Conservation (phyloP, 2,113 vertebrate species). For the Choloepus hoffmanni region DNA sequence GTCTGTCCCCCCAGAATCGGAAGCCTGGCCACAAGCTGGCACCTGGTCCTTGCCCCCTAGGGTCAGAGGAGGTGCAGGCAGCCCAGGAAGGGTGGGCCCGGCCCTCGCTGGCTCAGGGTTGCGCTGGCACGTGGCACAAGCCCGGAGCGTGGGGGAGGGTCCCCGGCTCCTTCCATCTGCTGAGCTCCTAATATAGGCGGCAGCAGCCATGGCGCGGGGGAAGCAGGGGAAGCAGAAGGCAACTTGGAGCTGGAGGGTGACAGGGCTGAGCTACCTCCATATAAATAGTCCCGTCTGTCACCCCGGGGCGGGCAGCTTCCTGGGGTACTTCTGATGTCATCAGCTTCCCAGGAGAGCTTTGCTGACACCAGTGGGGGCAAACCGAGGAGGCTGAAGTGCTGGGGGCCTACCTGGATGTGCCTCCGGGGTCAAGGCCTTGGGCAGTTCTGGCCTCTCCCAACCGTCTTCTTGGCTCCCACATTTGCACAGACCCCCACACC, state of each 20-base stretch:
- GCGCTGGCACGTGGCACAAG: background rate
- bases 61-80: background rate
- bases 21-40: background rate
- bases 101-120: background rate
- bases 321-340: conserved; percentile 63
- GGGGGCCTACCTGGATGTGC: background rate
- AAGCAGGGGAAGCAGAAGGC: conserved; percentile 71
- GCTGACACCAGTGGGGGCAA: background rate
- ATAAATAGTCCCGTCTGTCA: conserved; percentile 77
- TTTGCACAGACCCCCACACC: background rate
- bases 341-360: background rate
- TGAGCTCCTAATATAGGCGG: conserved; percentile 69
- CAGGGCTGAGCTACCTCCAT: conserved; percentile 52
- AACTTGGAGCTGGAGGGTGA: conserved; percentile 54
- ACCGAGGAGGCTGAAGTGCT: rapidly evolving
- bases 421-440: rapidly evolving
- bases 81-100: background rate
- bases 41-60: background rate
- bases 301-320: conserved; percentile 59
- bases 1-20: background rate
- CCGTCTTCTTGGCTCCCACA: too few relatives aligned
- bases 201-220: background rate
- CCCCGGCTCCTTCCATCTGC: conserved; percentile 71
- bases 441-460: too few relatives aligned
- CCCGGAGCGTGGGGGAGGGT: background rate